phyloP scores from a whole-genome alignment of 1,140 invertebrate genomes.

The Calliphora vicina region DNA sequence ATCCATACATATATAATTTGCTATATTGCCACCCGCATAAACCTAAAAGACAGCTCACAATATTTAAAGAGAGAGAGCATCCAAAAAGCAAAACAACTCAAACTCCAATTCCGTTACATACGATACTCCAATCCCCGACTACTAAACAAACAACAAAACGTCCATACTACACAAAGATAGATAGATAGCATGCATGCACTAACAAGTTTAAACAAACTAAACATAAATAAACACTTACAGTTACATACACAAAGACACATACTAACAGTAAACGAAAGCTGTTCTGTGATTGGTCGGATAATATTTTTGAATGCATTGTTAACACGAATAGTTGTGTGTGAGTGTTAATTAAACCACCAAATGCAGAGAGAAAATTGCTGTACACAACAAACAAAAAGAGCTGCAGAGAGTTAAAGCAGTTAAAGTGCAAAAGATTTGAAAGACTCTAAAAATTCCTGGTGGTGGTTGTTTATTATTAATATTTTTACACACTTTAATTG shows the following conservation, averaged over 20 bases:
- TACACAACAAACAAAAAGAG: neutral
- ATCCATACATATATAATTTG: neutral
- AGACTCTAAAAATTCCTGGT: neutral
- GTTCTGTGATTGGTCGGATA: constrained; percentile 54
- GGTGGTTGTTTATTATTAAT: neutral
- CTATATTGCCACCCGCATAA: constrained; percentile 12
- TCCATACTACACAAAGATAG: neutral
- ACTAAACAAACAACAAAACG: too few relatives aligned
- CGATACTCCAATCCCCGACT: neutral
- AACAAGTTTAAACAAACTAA: neutral
- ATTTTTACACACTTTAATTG: neutral
- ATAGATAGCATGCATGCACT: neutral
- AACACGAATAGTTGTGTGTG: neutral
- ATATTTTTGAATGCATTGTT: constrained; percentile 37
- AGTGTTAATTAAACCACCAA: neutral
- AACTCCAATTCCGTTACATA: constrained; percentile 25
- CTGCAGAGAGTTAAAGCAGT: neutral
- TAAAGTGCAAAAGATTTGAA: neutral
- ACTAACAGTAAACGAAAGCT: neutral
- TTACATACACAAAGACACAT: neutral
- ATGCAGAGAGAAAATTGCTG: too few relatives aligned
- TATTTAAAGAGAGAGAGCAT: neutral
- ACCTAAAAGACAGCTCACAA: neutral
- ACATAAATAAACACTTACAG: neutral
- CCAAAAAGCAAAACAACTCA: neutral